Base-by-base conservation (phyloP, 2,113 vertebrate genomes). In the Heterocephalus glaber region DNA sequence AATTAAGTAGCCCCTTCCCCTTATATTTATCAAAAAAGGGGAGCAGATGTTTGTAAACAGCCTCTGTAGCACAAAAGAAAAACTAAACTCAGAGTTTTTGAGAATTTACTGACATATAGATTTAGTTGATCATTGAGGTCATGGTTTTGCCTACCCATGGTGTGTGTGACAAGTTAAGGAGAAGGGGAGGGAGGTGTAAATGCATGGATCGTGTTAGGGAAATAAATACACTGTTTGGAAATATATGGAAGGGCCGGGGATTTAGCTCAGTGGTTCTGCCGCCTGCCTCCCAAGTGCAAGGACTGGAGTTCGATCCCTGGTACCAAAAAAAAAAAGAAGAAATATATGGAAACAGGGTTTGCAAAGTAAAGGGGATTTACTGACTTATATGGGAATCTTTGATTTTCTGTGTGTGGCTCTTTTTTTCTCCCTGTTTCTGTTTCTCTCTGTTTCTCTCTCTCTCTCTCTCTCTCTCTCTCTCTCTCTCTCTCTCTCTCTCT, bases 61-160 rank as follows among this genome's bases (percentile, higher is more conserved):
- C 16, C 17, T 63, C 47, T 68, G 89, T 86, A 86, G 44, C 79
- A 12, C 56, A n/a, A 92, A 97, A 92, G 41, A 83, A 35, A 96
- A 95, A 86, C 8, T 60, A 93, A 91, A 85, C 26, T 58, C 30
- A n/a, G 11, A 41, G 19, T 93, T 95, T 68, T 33, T 52, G 79
- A 65, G 30, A 33, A 84, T 61, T 58, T 86, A 65, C 84, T 81
- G 44, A 86, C 70, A 3, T 28, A 47, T 24, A 72, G 52, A 82
- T 49, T 70, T 70, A 26, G 41, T 19, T 89, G 49, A 54, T 13
- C 20, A 60, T 61, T 86, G n/a, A 94, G 90, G 81, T 63, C 52
- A 77, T 47, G 20, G n/a, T 83, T 74, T 86, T 72, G 86, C 58
- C 24, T 49, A 60, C 33, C 9, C 35, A 12, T 9, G 2, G 12